Evolutionary conservation across 2,888 invertebrate species (phyloP).

Genomic region (Trisateles emortualis): DNA sequence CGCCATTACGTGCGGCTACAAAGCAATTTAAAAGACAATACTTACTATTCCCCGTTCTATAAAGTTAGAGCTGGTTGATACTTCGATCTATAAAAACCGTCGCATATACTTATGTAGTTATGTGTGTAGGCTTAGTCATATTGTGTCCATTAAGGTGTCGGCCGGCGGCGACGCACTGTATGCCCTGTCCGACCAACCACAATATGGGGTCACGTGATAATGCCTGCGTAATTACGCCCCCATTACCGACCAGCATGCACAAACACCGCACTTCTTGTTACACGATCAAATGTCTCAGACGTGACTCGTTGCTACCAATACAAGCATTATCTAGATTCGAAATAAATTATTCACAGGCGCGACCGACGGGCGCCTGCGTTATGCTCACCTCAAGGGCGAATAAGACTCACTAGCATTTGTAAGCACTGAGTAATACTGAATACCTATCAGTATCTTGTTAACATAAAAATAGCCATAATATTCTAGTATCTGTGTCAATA

Average conservation of each 20-base stretch:
- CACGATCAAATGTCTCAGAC: conserved; percentile 82
- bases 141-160: conserved; percentile 59
- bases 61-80: conserved; percentile 15
- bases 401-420: conserved; percentile 49
- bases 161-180: conserved; percentile 59
- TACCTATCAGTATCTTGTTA: conserved; percentile 14
- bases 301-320: conserved; percentile 77
- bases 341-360: conserved; percentile 75
- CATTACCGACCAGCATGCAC: conserved; percentile 69
- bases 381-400: conserved; percentile 63
- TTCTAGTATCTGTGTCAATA: conserved; percentile 11
- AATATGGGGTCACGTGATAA: conserved; percentile 85
- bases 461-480: conserved; percentile 13
- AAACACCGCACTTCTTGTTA: conserved; percentile 79
- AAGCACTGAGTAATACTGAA: conserved; percentile 48
- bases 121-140: conserved; percentile 55
- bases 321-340: conserved; percentile 78
- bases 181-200: conserved; percentile 65
- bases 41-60: conserved; percentile 10
- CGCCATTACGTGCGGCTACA: conserved; percentile 24
- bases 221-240: conserved; percentile 80
- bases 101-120: conserved; percentile 50
- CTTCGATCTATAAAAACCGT: conserved; percentile 11
- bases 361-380: conserved; percentile 65
- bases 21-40: conserved; percentile 20